phyloP scores from a whole-genome alignment of 2,797 vertebrate genomes.

The Siniperca undulata region DNA sequence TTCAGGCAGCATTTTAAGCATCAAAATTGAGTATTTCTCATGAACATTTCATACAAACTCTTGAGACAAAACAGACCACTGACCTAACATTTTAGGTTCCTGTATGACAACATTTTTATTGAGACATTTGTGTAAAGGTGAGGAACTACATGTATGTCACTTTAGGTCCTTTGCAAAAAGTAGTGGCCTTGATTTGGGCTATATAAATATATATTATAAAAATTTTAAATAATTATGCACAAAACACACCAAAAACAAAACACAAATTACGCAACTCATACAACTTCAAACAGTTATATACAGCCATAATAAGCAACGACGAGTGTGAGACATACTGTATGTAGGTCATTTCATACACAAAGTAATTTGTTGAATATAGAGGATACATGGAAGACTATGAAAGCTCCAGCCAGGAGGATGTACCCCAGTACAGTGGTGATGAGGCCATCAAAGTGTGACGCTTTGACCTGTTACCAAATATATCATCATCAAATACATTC shows the following conservation, averaged over 20 bases:
- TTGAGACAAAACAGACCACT: not conserved
- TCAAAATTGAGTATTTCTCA: not conserved
- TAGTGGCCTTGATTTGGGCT: not conserved
- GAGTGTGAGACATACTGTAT: not conserved
- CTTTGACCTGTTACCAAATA: conserved; percentile 86
- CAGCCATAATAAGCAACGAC: no score
- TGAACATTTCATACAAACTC: not conserved
- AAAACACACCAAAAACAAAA: not conserved
- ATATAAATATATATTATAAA: no score
- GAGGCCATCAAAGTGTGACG: conserved; percentile 96
- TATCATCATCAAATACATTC: not conserved
- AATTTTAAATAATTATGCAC: not conserved
- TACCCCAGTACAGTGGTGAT: conserved; percentile 97
- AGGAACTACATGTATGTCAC: not conserved
- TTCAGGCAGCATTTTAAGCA: not conserved
- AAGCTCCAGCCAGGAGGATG: conserved; percentile 92
- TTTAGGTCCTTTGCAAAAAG: not conserved
- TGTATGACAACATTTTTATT: not conserved
- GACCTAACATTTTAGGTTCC: not conserved
- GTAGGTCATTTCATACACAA: not conserved
- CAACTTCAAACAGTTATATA: not conserved
- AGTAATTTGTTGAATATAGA: conserved; percentile 61
- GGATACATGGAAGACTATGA: conserved; percentile 98
- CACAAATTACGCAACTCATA: not conserved
- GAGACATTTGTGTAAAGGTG: not conserved